These are phyloP conservation scores for Uropsilus gracilis DNA, from an alignment of 2,113 vertebrate genomes.

Conservation along the genomic window DNA sequence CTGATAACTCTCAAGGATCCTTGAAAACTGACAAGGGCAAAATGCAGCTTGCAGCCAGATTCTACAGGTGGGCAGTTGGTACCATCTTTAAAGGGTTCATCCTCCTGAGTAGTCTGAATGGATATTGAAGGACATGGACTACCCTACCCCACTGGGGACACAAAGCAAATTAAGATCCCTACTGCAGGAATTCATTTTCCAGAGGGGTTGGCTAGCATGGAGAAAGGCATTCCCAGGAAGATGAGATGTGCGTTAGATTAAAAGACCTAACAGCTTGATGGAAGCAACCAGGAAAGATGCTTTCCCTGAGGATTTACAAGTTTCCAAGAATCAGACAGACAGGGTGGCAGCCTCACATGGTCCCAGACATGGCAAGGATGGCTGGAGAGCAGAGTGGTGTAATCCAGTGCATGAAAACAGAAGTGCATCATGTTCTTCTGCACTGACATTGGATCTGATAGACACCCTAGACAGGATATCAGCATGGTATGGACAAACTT, in stretches of 20 bases:
- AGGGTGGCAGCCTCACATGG: rapidly evolving
- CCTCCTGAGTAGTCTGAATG: neutral
- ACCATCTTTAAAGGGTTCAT: neutral
- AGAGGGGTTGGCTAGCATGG: neutral
- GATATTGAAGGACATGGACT: neutral
- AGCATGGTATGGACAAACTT: neutral
- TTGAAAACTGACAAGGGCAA: slow-evolving; percentile 35
- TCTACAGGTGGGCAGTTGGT: neutral
- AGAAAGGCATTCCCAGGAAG: neutral
- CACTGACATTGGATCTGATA: neutral
- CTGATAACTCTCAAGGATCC: neutral
- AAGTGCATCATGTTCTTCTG: neutral
- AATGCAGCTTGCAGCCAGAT: slow-evolving; percentile 10
- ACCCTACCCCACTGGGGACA: neutral
- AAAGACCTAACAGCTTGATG: neutral
- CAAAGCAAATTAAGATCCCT: neutral
- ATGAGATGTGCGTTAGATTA: neutral
- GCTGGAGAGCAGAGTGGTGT: neutral
- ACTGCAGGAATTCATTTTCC: neutral
- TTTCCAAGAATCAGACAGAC: rapidly evolving
- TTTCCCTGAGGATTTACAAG: neutral
- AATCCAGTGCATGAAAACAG: neutral
- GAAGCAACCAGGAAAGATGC: neutral
- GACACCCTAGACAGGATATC: neutral
- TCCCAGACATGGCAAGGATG: no score